Base-by-base conservation (phyloP, 2,113 vertebrate genomes). In the Neogobius melanostomus region DNA sequence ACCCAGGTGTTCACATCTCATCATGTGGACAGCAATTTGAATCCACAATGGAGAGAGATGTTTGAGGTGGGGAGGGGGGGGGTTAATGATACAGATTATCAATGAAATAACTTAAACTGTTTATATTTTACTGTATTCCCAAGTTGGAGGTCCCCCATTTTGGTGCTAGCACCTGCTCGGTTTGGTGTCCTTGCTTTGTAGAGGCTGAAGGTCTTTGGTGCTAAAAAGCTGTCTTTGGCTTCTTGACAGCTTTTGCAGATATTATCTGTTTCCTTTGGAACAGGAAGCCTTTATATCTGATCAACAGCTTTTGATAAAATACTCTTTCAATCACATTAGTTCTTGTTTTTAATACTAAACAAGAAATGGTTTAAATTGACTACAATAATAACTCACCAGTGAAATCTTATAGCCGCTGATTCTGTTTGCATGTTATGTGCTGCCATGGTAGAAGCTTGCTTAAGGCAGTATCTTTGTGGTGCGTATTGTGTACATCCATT, bases 21-120 rank as follows among this genome's bases (percentile, higher is more conserved):
- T 2, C 94, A 95, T 48, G 91, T 98, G 11, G 91, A 95, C 73
- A 93, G 94, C 89, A 90, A 93, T 71, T 92, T 97, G 61, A 95
- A 95, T 88, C 96, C 96, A 5, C 90, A 93, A 72, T 98, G 96
- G 96, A 90, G 94, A 17, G 96, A 98, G 89, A 94, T 94, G 77
- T 97, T 94, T 6, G 96, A 98, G 95, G 96, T 97, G 81, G 28
- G 28, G 28, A 84, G 91, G 28, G 7, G 91, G 28, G 7, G 8
- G 0, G 5, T 6, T 47, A 50, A 36, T 68, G 1, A 17, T 1
- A 11, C 15, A 16, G 1, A 28, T 14, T 42, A 59, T 59, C 28
- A 0, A 10, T 6, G 8, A 74, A 66, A 21, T 6, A 17, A 0
- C 9, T 63, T 14, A 66, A 0, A 48, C 46, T 54, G 42, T 42